phyloP scores from a whole-genome alignment of 1,140 invertebrate genomes.

The Campodea augens region DNA sequence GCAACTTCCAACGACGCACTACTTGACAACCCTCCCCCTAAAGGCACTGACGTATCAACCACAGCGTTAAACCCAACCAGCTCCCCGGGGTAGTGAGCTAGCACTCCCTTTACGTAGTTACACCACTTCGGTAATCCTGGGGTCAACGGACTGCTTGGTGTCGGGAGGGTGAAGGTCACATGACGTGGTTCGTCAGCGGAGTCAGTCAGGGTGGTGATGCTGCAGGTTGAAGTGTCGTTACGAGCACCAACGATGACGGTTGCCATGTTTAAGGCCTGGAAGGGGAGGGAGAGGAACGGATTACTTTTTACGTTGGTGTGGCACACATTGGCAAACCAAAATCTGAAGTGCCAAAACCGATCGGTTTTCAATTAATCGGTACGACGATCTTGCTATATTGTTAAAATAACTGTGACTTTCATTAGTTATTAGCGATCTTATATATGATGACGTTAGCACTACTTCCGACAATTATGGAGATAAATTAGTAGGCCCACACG shows the following conservation, averaged over 20 bases:
- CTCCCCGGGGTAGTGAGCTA: slow-evolving; percentile 54
- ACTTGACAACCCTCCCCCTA: slow-evolving; percentile 76
- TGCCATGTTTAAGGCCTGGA: slow-evolving; percentile 51
- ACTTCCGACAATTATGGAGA: no score
- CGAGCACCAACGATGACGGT: slow-evolving; percentile 55
- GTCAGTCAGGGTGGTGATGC: slow-evolving; percentile 34
- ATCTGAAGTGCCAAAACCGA: no score
- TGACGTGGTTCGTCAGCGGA: slow-evolving; percentile 26
- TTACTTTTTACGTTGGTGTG: no score
- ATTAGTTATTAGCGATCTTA: no score
- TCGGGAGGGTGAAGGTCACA: slow-evolving; percentile 34
- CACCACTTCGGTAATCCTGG: slow-evolving; percentile 48
- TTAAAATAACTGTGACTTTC: no score
- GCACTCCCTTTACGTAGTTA: slow-evolving; percentile 79
- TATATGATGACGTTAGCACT: no score
- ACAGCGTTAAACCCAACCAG: slow-evolving; percentile 50
- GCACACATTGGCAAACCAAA: no score
- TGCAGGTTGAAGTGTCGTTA: slow-evolving; percentile 29
- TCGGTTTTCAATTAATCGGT: no score
- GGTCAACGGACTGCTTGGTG: slow-evolving; percentile 25
- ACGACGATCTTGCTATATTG: no score
- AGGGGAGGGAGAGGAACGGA: no score
- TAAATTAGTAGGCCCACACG: no score
- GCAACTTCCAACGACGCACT: slow-evolving; percentile 80
- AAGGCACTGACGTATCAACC: slow-evolving; percentile 57